phyloP scores from a whole-genome alignment of 2,888 invertebrate species.

The Anticlea derivata region DNA sequence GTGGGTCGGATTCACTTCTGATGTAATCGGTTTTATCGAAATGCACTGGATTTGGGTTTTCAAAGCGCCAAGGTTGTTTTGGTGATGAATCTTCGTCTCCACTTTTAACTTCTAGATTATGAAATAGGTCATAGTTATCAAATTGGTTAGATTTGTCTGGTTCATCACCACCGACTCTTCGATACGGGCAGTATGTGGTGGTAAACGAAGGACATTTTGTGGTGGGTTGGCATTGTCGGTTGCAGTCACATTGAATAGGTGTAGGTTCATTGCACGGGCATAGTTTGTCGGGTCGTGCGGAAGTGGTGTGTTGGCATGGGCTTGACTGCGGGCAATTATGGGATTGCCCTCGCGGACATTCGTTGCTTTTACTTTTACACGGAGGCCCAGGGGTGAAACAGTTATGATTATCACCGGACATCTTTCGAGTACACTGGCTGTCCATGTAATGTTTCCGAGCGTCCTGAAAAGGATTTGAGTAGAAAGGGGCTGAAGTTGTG shows the following conservation, averaged over 20 bases:
- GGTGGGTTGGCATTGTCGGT: slow-evolving; percentile 37
- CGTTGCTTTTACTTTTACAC: slow-evolving; percentile 24
- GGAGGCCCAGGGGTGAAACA: slow-evolving; percentile 20
- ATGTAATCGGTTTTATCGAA: slow-evolving; percentile 16
- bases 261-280: slow-evolving; percentile 50
- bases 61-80: slow-evolving; percentile 30
- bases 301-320: slow-evolving; percentile 21
- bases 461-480: slow-evolving; percentile 20
- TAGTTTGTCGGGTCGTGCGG: slow-evolving; percentile 22
- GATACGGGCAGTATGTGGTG: slow-evolving; percentile 24
- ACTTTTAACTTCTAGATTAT: slow-evolving; percentile 51
- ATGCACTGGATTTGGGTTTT: slow-evolving; percentile 8
- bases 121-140: slow-evolving; percentile 54
- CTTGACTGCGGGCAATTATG: slow-evolving; percentile 33
- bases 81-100: slow-evolving; percentile 39
- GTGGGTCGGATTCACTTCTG: slow-evolving; percentile 37
- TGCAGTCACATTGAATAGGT: slow-evolving; percentile 30
- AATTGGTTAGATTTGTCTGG: slow-evolving; percentile 39
- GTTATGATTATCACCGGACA: slow-evolving; percentile 3
- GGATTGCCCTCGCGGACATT: slow-evolving; percentile 47
- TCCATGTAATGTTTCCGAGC: slow-evolving; percentile 38
- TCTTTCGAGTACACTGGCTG: slow-evolving; percentile 52
- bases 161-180: slow-evolving; percentile 36
- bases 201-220: slow-evolving; percentile 25
- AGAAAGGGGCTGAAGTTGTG: slow-evolving; percentile 31